These are phyloP conservation scores for Myrmophylax atrothorax DNA, from an alignment of 2,113 vertebrate genomes.

Conservation along the genomic window DNA sequence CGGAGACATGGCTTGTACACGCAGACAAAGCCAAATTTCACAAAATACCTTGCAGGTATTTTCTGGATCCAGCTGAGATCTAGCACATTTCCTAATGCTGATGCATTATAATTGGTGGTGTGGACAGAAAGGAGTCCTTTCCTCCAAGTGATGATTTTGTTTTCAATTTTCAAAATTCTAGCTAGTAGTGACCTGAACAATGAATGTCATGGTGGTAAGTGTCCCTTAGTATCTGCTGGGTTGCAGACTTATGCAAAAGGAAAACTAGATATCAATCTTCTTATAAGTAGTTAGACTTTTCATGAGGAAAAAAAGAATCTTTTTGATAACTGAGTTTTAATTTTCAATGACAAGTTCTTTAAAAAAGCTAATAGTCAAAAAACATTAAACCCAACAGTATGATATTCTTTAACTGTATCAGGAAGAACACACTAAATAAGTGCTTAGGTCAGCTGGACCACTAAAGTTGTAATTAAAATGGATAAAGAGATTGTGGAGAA, in stretches of 20 bases:
- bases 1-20: not conserved
- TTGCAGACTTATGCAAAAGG: not conserved
- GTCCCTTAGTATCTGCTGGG: not conserved
- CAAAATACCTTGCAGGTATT: not conserved
- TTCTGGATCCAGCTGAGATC: not conserved
- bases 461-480: slow-evolving; percentile 45
- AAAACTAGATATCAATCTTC: not conserved
- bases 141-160: not conserved
- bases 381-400: not conserved
- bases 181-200: not conserved
- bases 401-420: not conserved
- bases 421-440: not conserved
- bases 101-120: not conserved
- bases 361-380: not conserved
- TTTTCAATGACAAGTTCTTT: not conserved
- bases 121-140: not conserved
- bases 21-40: not conserved
- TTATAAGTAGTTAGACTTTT: not conserved
- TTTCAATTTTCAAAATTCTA: not conserved
- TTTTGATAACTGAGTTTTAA: not conserved
- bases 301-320: not conserved
- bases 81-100: not conserved
- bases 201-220: fast-evolving
- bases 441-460: slow-evolving; percentile 26
- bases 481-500: slow-evolving; percentile 31